Percentiles rank a stretch among this genome's conserved stretches.
Evolutionary conservation across 2,888 invertebrate species (phyloP).

Genomic region (Ochropleura leucogaster): DNA sequence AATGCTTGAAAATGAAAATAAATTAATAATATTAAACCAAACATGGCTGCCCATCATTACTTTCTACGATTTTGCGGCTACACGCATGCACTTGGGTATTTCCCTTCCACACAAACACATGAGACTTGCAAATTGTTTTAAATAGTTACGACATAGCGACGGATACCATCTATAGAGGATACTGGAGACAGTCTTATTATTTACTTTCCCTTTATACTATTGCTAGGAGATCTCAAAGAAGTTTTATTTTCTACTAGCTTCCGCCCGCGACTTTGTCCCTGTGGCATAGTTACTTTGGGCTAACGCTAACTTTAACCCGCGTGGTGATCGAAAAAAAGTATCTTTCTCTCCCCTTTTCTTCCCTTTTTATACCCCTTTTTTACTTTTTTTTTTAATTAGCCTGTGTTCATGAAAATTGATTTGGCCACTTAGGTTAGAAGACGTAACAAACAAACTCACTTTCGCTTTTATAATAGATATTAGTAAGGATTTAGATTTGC

Average conservation of each 20-base stretch:
- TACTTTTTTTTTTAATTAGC: no score
- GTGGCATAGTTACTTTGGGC: no score
- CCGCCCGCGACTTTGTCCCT: no score
- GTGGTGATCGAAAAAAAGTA: no score
- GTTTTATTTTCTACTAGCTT: neutral
- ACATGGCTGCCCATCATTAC: slow-evolving; percentile 37
- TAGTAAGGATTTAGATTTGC: no score
- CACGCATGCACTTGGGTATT: slow-evolving; percentile 64
- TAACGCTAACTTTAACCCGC: no score
- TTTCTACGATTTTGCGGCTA: slow-evolving; percentile 64
- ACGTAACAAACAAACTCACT: no score
- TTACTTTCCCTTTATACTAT: neutral
- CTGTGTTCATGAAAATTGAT: no score
- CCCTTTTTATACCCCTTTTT: no score
- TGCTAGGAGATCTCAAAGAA: neutral
- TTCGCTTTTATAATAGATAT: no score
- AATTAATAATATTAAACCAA: slow-evolving; percentile 7
- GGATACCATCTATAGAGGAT: slow-evolving; percentile 52
- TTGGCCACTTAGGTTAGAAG: no score
- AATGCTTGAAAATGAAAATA: neutral
- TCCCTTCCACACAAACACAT: slow-evolving; percentile 67
- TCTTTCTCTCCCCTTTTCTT: no score
- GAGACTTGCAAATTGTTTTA: slow-evolving; percentile 76
- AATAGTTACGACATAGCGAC: slow-evolving; percentile 70
- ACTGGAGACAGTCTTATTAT: slow-evolving; percentile 32